phyloP scores from a whole-genome alignment of 2,888 invertebrate genomes.

The Auanema freiburgensis region DNA sequence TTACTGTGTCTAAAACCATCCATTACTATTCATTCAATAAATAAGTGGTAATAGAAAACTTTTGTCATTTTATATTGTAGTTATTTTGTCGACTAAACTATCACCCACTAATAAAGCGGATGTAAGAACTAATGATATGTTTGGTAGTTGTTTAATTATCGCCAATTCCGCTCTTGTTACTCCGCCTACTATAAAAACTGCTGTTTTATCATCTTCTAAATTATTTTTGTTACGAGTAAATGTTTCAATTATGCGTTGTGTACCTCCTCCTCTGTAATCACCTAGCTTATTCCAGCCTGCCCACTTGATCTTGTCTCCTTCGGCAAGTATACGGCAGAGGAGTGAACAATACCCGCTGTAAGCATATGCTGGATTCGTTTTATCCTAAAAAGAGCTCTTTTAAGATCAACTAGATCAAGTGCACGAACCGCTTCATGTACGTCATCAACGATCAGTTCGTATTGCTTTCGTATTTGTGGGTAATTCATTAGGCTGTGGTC shows the following conservation, averaged over 20 bases:
- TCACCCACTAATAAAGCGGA: slow-evolving; percentile 40
- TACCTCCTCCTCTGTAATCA: slow-evolving; percentile 18
- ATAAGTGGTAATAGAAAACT: background rate
- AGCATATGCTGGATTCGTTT: slow-evolving; percentile 86
- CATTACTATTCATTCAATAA: too few species aligned
- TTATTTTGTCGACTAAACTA: slow-evolving; percentile 38
- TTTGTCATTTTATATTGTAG: slow-evolving; percentile 28
- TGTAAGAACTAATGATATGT: slow-evolving; percentile 36
- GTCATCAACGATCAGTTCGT: slow-evolving; percentile 32
- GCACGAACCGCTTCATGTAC: slow-evolving; percentile 24
- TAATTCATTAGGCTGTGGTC: slow-evolving; percentile 38
- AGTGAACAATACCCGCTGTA: slow-evolving; percentile 90
- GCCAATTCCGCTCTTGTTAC: slow-evolving; percentile 87
- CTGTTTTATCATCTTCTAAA: slow-evolving; percentile 31
- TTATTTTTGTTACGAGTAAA: slow-evolving; percentile 1
- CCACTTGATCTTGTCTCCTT: slow-evolving; percentile 61
- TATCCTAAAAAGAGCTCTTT: slow-evolving; percentile 67
- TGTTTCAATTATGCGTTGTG: background rate
- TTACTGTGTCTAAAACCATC: too few species aligned
- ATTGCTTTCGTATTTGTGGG: slow-evolving; percentile 34
- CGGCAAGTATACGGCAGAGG: slow-evolving; percentile 77
- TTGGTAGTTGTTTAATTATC: slow-evolving; percentile 30
- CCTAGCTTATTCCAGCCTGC: slow-evolving; percentile 38
- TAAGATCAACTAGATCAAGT: background rate
- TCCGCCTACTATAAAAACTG: slow-evolving; percentile 89